A percentile compares a stretch with the other conserved stretches of the same genome.
Evolutionary conservation across 2,888 invertebrate species (phyloP).

Genomic region (Invenusta paracnida): DNA sequence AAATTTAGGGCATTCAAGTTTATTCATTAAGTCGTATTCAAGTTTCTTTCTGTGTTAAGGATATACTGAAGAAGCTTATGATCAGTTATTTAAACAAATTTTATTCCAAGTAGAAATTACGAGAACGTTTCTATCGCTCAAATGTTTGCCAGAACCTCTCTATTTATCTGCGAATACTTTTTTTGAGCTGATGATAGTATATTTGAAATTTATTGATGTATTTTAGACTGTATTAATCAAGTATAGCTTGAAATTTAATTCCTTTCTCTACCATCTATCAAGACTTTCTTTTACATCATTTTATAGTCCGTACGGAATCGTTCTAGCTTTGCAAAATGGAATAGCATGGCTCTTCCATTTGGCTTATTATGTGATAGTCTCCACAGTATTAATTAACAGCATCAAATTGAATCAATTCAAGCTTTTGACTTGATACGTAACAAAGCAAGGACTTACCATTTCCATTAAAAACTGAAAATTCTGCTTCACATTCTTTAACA

Average conservation of each 20-base stretch:
- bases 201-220: background rate
- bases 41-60: background rate
- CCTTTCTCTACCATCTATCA: constrained; percentile 25
- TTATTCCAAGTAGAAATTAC: constrained; percentile 27
- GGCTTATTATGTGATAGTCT: constrained; percentile 4
- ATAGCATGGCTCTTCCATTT: constrained; percentile 1
- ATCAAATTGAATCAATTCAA: constrained; percentile 23
- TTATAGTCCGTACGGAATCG: background rate
- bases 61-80: constrained; percentile 30
- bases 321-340: constrained; percentile 24
- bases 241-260: constrained; percentile 1
- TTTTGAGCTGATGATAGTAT: background rate
- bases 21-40: no score
- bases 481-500: background rate
- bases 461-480: background rate
- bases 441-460: constrained; percentile 4
- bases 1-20: background rate
- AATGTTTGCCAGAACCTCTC: background rate
- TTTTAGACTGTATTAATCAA: background rate
- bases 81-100: constrained; percentile 19
- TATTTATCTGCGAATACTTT: constrained; percentile 30
- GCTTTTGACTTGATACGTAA: background rate
- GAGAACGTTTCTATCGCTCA: background rate
- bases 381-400: constrained; percentile 14
- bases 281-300: constrained; percentile 4